Base-by-base conservation (phyloP, 2,797 vertebrate genomes). In the Enteromius mattozi region DNA sequence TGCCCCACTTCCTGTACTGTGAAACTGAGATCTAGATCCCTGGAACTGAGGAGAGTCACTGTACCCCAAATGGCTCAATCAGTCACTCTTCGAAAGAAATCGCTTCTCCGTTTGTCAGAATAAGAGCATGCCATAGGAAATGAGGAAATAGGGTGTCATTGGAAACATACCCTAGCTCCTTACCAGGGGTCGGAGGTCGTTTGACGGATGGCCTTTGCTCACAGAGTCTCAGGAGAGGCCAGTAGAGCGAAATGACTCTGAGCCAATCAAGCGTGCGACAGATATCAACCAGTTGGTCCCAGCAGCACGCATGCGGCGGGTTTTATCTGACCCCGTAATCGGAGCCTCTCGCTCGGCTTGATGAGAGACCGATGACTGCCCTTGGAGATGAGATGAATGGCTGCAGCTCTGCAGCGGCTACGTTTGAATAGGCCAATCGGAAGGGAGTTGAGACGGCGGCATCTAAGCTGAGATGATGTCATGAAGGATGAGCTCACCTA, bases 301-400 rank as follows among this genome's bases (percentile, higher is more conserved):
- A 40, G 61, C 80, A 82, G 80, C 78, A 56, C n/a, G 42, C 30
- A 24, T 68, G 74, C 24, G 3, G 17, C 13, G 33, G 24, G 59
- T 61, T 87, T 86, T 82, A 89, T 89, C 82, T 86, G 54, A 68
- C 33, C 83, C 49, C 63, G 82, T 87, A 86, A 86, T 87, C 82
- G 59, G 84, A 87, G 83, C 68, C 78, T 21, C 59, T 24, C 24
- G 42, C 37, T 56, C 70, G 7, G 40, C 30, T 77, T 82, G 74
- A 37, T 80, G 88, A 87, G 59, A 24, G 86, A 84, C 59, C 42
- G 88, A 84, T 89, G 78, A 84, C 37, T 68, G 49, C 85, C 72
- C 63, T 45, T 56, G 78, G 51, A 77, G 33, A 65, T 37, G 30
- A 72, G 83, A 84, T 77, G 76, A 79, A 80, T 79, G 40, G 71